Conservation (phyloP, 2,888 invertebrate species). For the Spialia ferax region DNA sequence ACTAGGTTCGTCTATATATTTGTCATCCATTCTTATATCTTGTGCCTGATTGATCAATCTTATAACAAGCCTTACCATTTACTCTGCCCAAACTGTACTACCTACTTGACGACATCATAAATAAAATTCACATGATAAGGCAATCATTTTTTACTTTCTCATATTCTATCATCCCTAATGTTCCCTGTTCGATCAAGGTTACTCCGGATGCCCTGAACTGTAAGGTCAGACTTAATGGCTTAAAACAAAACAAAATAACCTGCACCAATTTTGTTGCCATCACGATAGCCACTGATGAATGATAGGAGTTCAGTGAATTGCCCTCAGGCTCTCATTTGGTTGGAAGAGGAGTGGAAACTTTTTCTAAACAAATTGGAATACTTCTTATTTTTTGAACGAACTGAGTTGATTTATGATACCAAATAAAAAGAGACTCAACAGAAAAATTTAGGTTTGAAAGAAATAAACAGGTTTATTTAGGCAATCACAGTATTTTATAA, state of each 20-base stretch:
- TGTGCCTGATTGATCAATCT: not conserved
- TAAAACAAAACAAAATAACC: conserved; percentile 26
- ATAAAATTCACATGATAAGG: not conserved
- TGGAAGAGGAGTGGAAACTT: not conserved
- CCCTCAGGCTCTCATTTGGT: not conserved
- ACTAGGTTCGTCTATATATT: not conserved
- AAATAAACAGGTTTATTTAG: not conserved
- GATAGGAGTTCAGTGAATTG: conserved; percentile 27
- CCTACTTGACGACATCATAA: not conserved
- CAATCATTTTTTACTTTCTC: not conserved
- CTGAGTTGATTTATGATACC: not conserved
- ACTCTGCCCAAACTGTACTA: too few species aligned
- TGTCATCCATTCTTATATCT: not conserved
- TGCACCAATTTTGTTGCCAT: conserved; percentile 22
- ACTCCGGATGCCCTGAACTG: conserved; percentile 4
- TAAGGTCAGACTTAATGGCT: conserved; percentile 27
- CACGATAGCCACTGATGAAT: conserved; percentile 25
- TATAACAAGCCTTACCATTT: not conserved
- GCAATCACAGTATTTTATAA: not conserved
- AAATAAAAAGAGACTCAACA: not conserved
- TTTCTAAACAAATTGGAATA: conserved; percentile 10
- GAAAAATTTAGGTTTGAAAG: not conserved
- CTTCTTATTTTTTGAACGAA: not conserved
- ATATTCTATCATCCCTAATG: not conserved
- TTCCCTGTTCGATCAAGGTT: conserved; percentile 10